These are phyloP conservation scores for Helicoverpa assulta DNA, from an alignment of 2,888 invertebrate species.

Conservation along the genomic window DNA sequence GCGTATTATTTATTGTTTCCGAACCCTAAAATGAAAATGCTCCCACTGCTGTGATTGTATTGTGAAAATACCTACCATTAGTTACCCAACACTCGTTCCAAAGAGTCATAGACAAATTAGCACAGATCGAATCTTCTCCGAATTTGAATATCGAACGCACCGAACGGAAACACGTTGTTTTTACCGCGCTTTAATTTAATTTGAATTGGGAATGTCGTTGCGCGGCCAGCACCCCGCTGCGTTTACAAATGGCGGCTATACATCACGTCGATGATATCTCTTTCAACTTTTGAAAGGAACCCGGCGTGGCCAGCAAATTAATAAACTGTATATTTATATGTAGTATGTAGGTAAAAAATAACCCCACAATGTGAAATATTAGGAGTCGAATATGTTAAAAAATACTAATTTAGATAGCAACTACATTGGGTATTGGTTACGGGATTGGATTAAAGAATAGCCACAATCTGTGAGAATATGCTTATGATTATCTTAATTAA, in stretches of 20 bases:
- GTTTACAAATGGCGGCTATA: conserved; percentile 88
- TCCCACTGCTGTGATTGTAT: neutral
- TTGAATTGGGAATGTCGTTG: conserved; percentile 86
- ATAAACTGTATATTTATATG: conserved; percentile 73
- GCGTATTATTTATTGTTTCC: too few relatives aligned
- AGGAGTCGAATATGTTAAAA: conserved; percentile 67
- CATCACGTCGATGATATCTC: conserved; percentile 90
- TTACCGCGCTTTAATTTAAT: conserved; percentile 89
- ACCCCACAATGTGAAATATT: conserved; percentile 76
- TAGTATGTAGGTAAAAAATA: conserved; percentile 70
- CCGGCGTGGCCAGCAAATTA: conserved; percentile 82
- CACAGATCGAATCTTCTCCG: conserved; percentile 84
- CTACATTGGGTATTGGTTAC: conserved; percentile 48
- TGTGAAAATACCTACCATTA: neutral
- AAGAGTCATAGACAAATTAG: conserved; percentile 88
- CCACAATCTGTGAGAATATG: neutral
- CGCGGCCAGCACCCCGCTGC: conserved; percentile 82
- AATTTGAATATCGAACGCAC: conserved; percentile 82
- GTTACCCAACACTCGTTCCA: conserved; percentile 7
- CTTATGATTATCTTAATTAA: neutral
- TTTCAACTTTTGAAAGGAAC: conserved; percentile 87
- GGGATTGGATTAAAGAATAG: neutral
- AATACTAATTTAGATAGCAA: conserved; percentile 51
- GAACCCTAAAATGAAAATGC: too few relatives aligned
- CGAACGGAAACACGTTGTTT: conserved; percentile 87